Percentiles rank a stretch among this genome's conserved stretches.
Conservation (phyloP, 2,888 invertebrate genomes). For the Erynnis tages region DNA sequence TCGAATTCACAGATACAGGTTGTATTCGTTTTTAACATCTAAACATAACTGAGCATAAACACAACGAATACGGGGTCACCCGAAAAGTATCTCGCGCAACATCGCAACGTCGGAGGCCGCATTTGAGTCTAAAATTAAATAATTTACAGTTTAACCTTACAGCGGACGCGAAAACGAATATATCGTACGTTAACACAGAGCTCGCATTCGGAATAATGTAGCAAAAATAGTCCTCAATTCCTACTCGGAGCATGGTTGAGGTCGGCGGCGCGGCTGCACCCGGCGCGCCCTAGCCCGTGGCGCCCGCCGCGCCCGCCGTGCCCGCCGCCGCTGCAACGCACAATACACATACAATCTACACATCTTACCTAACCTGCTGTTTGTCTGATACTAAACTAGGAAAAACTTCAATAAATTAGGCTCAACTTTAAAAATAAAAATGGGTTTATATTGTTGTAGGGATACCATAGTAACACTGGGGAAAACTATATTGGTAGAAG, state of each 20-base stretch:
- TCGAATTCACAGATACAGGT: constrained; percentile 7
- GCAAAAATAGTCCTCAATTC: constrained; percentile 18
- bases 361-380: neutral
- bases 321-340: constrained; percentile 23
- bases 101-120: constrained; percentile 53
- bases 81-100: constrained; percentile 38
- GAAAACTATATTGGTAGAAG: too few species aligned
- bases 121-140: constrained; percentile 63
- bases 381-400: too few species aligned
- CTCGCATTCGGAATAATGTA: constrained; percentile 20
- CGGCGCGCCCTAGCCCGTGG: constrained; percentile 82
- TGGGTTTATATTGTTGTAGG: too few species aligned
- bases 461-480: too few species aligned
- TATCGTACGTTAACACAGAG: constrained; percentile 33
- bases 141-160: constrained; percentile 73
- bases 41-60: constrained; percentile 77
- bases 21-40: constrained; percentile 47
- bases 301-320: constrained; percentile 62
- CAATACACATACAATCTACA: too few species aligned
- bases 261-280: constrained; percentile 23
- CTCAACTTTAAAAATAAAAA: too few species aligned
- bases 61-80: constrained; percentile 54
- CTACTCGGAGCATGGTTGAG: constrained; percentile 26
- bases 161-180: constrained; percentile 62
- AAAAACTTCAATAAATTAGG: too few species aligned